Evolutionary conservation across 2,113 vertebrate genomes (phyloP).

Genomic region (Epinephelus lanceolatus): DNA sequence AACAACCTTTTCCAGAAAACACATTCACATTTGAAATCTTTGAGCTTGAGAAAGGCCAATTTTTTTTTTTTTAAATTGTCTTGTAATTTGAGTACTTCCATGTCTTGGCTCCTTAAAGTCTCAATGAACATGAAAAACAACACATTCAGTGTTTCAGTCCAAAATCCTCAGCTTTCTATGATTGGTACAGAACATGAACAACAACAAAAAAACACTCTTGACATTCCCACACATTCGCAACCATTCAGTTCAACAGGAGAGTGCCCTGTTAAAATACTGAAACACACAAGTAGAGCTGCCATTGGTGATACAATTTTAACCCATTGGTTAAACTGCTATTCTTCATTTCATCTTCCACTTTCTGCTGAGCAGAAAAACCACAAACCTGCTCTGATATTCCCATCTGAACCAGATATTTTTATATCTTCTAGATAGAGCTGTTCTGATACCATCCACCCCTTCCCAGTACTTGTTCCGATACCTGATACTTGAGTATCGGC

Average conservation of each 20-base stretch:
- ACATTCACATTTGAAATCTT: conserved; percentile 74
- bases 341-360: conserved; percentile 31
- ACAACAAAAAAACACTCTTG: conserved; percentile 23
- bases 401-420: conserved; percentile 5
- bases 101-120: conserved; percentile 22
- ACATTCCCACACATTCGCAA: conserved; percentile 64
- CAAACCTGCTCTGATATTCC: conserved; percentile 10
- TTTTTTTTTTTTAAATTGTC: conserved; percentile 43
- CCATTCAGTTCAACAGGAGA: conserved; percentile 46
- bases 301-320: conserved; percentile 52
- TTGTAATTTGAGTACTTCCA: conserved; percentile 25
- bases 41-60: conserved; percentile 15
- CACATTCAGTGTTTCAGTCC: conserved; percentile 47
- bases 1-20: conserved; percentile 58
- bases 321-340: conserved; percentile 43
- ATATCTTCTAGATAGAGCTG: background rate
- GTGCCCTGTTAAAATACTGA: conserved; percentile 56
- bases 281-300: conserved; percentile 79
- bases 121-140: conserved; percentile 25
- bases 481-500: too few species aligned
- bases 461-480: too few species aligned
- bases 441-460: too few species aligned
- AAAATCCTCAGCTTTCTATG: conserved; percentile 23
- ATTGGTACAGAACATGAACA: conserved; percentile 31
- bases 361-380: background rate